Conservation (phyloP, 2,797 vertebrate species). For the Manis crassicaudata region DNA sequence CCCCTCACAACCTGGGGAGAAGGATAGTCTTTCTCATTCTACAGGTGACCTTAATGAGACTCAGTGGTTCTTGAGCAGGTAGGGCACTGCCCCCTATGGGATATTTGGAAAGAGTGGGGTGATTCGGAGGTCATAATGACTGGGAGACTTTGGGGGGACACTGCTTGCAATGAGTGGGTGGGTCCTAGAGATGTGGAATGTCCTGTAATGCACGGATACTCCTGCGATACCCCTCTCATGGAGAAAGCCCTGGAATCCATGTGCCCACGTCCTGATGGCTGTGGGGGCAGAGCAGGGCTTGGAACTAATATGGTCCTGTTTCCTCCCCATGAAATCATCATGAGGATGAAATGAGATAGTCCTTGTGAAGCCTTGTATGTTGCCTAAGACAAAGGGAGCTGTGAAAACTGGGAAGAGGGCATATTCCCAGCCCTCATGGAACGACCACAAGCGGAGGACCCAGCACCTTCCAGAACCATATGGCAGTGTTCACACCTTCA, state of each 20-base stretch:
- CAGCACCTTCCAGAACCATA: neutral
- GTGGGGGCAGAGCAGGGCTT: neutral
- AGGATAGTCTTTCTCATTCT: neutral
- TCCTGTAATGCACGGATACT: rapidly evolving
- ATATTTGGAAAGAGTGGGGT: neutral
- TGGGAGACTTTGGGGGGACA: too few species aligned
- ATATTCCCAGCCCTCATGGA: neutral
- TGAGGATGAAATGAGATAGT: neutral
- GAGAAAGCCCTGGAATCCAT: neutral
- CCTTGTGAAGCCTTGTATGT: rapidly evolving
- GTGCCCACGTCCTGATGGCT: neutral
- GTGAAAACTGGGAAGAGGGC: neutral
- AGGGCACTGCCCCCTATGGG: neutral
- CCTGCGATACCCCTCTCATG: too few species aligned
- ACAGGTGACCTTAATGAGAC: neutral
- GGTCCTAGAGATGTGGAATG: neutral
- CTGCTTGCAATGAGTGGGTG: neutral
- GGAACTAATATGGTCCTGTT: neutral
- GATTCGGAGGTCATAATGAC: too few species aligned
- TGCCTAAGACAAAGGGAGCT: neutral
- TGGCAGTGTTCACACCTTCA: neutral
- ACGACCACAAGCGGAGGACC: neutral
- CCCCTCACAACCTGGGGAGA: neutral
- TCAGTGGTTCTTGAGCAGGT: neutral
- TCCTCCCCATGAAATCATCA: too few species aligned